phyloP scores from a whole-genome alignment of 2,113 vertebrate species.

The Proteles cristata region DNA sequence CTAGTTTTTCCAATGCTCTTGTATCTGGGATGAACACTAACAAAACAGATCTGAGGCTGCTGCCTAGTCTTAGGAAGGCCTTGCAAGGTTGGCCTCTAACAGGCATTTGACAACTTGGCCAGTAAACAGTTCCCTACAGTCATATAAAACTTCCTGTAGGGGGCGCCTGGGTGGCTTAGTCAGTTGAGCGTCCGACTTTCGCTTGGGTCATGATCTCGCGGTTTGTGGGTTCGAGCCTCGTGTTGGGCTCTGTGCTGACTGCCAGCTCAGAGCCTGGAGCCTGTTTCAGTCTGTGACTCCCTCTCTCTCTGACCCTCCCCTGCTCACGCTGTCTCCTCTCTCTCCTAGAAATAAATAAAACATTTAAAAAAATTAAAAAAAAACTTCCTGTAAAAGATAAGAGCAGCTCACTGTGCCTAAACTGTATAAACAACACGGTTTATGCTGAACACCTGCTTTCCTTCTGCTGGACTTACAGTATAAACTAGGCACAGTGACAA shows the following conservation, averaged over 20 bases:
- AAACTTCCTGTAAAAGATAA: not conserved
- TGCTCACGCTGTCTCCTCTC: too few relatives aligned
- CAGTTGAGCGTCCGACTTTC: too few relatives aligned
- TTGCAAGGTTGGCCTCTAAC: not conserved
- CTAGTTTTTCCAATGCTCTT: not conserved
- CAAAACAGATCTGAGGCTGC: not conserved
- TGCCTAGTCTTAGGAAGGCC: not conserved
- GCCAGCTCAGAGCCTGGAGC: too few relatives aligned
- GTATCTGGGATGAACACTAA: not conserved
- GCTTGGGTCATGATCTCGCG: too few relatives aligned
- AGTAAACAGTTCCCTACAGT: not conserved
- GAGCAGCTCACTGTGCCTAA: not conserved
- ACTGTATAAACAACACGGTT: not conserved
- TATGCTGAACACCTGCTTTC: conserved; percentile 13
- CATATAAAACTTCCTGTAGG: not conserved
- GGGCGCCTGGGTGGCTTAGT: too few relatives aligned
- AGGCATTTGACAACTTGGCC: not conserved
- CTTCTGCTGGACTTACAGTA: not conserved
- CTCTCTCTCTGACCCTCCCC: too few relatives aligned
- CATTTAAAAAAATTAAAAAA: too few relatives aligned
- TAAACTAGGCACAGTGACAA: not conserved
- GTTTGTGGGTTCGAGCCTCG: too few relatives aligned
- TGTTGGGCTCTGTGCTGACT: too few relatives aligned
- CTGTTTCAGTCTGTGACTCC: too few relatives aligned
- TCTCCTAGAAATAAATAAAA: too few relatives aligned